Base-by-base conservation (phyloP, 1,140 invertebrate genomes). In the Lordiphosa clarofinis region DNA sequence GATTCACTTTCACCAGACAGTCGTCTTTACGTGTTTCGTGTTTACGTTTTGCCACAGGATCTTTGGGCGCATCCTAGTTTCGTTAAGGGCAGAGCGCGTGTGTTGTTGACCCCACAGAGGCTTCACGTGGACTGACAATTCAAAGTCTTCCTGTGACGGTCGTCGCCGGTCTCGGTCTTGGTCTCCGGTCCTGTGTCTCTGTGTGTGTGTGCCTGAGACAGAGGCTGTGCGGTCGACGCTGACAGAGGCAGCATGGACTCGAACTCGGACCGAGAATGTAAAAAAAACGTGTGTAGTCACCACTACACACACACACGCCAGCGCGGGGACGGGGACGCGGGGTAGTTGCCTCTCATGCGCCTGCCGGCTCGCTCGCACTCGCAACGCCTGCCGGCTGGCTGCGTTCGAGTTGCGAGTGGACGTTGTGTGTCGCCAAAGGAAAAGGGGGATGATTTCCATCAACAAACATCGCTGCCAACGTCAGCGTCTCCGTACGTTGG, bases 101-200 rank as follows among this genome's bases (percentile, higher is more conserved):
- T 84, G 78, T 86, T 88, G 86, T 88, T 88, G 86, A 88, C 87
- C 87, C 87, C 87, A 81, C 87, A 87, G 78, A 84, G 87, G 79
- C 78, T 88, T 81, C 74, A 81, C 78, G 86, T 88, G 87, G 82
- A 88, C 87, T 88, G 87, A 88, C 73, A 81, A 65, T 64, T 67
- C 55, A 68, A 69, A 69, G 71, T 75, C 75, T 86, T 86, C 79
- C 79, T 86, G 79, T 76, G 79, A 84, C 79, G 64, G 73, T 82
- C 78, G 69, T 63, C 46, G 64, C 49, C 57, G 62, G 49, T 57
- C 47, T 48, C 35, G 11, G 48, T 39, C 48, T 3, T 31, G 50
- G 60, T 49, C 54, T 31, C 59, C 54, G 36, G 61, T 76, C 61
- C 55, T 31, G 39, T 46, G 40, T 43, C 21, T 48, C 40, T 44